Conservation (phyloP, 2,888 invertebrate species). For the Leptopilina syphax region DNA sequence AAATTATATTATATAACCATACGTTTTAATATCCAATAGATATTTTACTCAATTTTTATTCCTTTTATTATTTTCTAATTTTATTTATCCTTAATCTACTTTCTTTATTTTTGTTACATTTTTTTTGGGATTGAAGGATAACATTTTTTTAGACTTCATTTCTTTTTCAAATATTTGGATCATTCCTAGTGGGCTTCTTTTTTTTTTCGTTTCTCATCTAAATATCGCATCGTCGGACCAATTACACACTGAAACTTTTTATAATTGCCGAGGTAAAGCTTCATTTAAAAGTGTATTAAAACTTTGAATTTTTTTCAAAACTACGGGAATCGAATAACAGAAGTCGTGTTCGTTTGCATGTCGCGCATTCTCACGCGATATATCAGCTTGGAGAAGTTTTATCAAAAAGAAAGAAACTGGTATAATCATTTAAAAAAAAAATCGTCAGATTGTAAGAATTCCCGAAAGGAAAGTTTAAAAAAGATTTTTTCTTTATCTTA, state of each 20-base stretch:
- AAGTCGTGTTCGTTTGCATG: conserved; percentile 57
- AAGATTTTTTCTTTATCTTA: conserved; percentile 14
- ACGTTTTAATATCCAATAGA: not conserved
- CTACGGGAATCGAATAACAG: conserved; percentile 57
- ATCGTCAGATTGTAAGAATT: conserved; percentile 10
- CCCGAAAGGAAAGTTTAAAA: not conserved
- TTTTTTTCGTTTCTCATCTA: conserved; percentile 47
- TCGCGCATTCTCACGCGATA: conserved; percentile 60
- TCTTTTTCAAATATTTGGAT: conserved; percentile 21
- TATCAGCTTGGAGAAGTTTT: conserved; percentile 52
- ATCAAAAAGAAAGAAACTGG: conserved; percentile 6
- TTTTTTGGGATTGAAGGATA: no score
- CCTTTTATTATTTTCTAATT: not conserved
- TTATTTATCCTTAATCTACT: not conserved
- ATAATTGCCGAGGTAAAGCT: conserved; percentile 66
- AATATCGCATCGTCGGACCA: conserved; percentile 56
- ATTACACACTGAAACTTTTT: conserved; percentile 68
- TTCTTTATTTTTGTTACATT: no score
- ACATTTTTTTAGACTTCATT: no score
- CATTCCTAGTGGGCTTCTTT: conserved; percentile 29
- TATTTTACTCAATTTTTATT: not conserved
- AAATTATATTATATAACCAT: not conserved
- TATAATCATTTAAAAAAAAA: not conserved
- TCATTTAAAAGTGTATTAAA: conserved; percentile 72
- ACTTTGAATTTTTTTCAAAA: conserved; percentile 69